Base-by-base conservation (phyloP, 2,797 vertebrate species). In the Loriculus beryllinus region DNA sequence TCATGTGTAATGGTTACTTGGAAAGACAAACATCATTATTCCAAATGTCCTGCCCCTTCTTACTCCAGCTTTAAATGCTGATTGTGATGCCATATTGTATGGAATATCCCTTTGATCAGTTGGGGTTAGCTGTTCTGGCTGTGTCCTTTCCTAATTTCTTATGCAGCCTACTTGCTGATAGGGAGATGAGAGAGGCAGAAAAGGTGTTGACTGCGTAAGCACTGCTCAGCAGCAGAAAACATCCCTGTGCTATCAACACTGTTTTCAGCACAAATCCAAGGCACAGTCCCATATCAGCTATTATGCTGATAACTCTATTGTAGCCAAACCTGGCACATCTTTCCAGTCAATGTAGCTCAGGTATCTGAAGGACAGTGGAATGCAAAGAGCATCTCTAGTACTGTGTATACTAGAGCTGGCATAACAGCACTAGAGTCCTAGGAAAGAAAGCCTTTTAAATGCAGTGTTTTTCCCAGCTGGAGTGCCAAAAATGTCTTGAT, bases 401-500 rank as follows among this genome's bases (percentile, higher is more conserved):
- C 11, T 0, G 0, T 8, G 5, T 70, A 0, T 33, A 7, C 28
- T 40, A 54, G 28, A 69, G 49, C 65, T 78, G 69, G 28, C 25
- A 18, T 31, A 92, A 81, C 42, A 89, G 57, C 45, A 31, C 65
- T 59, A 6, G 31, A 57, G 54, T n/a, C 86, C 93, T 64, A 85
- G 84, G 87, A 89, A 79, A 92, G 67, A 91, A 54, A 83, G 17
- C 65, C 37, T 42, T 48, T 93, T 78, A 93, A 83, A 89, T 67
- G 47, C 76, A 81, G 86, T 89, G 57, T 51, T 72, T 93, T 91
- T 95, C 79, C 79, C 82, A 95, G 85, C 59, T 83, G 92, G 88
- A 94, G 86, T 95, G 39, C 92, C 72, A 92, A 94, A 93, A 91
- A 54, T 81, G 54, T 92, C 69, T 67, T 82, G 92, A 96, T 95